These are phyloP conservation scores for Nasua narica DNA, from an alignment of 2,797 vertebrate genomes.

Conservation along the genomic window DNA sequence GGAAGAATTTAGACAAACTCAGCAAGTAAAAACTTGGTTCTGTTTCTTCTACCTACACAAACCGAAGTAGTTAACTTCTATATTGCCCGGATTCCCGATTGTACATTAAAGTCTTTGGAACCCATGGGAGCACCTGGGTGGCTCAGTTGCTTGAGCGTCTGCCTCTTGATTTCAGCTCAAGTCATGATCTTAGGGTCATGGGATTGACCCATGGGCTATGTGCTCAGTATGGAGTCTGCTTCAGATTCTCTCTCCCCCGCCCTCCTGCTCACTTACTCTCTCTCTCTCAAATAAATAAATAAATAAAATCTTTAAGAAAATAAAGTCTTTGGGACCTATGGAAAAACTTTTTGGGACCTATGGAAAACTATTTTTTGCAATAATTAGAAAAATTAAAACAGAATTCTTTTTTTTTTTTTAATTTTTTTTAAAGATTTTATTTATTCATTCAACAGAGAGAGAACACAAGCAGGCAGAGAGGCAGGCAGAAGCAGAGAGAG, in stretches of 20 bases:
- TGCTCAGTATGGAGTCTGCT: neutral
- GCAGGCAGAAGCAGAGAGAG: too few relatives aligned
- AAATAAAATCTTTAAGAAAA: neutral
- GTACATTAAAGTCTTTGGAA: conserved; percentile 14
- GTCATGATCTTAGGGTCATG: neutral
- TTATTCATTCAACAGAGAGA: too few relatives aligned
- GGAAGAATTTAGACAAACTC: conserved; percentile 88
- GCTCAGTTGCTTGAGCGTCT: neutral
- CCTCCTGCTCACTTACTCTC: neutral
- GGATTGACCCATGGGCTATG: neutral
- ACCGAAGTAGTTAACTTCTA: neutral
- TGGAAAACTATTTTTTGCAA: neutral
- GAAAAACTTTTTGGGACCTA: conserved; percentile 3
- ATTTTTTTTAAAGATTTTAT: too few relatives aligned
- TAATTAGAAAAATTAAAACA: conserved; percentile 27
- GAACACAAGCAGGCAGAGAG: too few relatives aligned
- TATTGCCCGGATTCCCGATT: neutral
- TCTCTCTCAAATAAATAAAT: neutral
- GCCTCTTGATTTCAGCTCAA: neutral
- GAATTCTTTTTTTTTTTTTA: too few relatives aligned
- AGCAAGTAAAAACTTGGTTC: conserved; percentile 81
- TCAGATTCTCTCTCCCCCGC: neutral
- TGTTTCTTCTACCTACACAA: neutral
- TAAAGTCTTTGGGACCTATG: neutral
- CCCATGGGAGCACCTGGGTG: neutral